phyloP scores from a whole-genome alignment of 2,888 invertebrate genomes.

The Nephrotoma flavescens region DNA sequence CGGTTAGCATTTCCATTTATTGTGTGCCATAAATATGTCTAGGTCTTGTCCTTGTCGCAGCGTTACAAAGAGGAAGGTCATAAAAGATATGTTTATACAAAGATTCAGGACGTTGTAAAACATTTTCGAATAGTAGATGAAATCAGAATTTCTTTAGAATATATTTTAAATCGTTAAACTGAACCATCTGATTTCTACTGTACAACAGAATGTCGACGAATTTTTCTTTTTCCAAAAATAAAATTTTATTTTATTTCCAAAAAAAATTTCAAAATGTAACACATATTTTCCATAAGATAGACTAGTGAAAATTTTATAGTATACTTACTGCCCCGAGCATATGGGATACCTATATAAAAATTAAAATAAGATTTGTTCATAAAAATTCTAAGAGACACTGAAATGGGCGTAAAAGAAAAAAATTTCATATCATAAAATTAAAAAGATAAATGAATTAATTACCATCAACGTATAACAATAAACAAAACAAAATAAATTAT shows the following conservation, averaged over 20 bases:
- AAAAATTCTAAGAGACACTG: background rate
- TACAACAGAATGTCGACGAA: background rate
- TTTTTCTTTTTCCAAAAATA: background rate
- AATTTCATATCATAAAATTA: background rate
- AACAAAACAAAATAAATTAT: background rate
- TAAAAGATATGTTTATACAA: too few species aligned
- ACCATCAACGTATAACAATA: background rate
- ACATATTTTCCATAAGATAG: background rate
- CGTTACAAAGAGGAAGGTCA: too few species aligned
- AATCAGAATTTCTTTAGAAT: too few species aligned
- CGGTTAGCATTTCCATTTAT: too few species aligned
- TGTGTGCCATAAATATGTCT: too few species aligned
- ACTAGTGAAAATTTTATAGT: background rate
- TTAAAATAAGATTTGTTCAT: background rate
- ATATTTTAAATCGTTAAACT: too few species aligned
- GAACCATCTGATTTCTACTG: background rate
- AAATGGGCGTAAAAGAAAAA: background rate
- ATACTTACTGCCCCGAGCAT: background rate
- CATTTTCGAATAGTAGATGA: too few species aligned
- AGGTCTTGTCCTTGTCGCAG: too few species aligned
- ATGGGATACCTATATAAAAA: background rate
- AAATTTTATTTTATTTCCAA: background rate
- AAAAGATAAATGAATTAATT: background rate
- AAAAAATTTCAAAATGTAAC: background rate
- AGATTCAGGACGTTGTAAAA: too few species aligned